Evolutionary conservation across 2,113 vertebrate species (phyloP).

Genomic region (Eclectus roratus): DNA sequence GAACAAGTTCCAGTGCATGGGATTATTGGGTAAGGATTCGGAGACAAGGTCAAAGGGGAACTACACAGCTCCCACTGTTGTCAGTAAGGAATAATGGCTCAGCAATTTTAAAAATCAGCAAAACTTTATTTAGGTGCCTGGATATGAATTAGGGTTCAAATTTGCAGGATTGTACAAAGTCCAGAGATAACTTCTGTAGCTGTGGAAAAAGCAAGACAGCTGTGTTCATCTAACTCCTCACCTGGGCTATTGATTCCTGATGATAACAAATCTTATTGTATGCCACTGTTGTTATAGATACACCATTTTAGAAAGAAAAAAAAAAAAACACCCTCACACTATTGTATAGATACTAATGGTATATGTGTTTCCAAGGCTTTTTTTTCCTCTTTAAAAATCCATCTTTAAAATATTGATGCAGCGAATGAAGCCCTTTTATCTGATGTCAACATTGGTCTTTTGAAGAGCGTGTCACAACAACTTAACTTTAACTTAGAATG

Average conservation of each 20-base stretch:
- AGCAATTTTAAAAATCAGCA: constrained; percentile 18
- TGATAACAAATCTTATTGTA: background rate
- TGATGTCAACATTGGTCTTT: background rate
- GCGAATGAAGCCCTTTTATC: background rate
- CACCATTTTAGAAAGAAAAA: background rate
- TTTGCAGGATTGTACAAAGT: background rate
- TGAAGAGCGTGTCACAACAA: background rate
- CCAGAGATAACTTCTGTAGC: background rate
- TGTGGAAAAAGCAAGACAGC: background rate
- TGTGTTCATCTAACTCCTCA: background rate
- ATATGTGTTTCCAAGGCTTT: background rate
- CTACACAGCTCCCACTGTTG: background rate
- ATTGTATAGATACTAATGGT: background rate
- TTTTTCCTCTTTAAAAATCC: background rate
- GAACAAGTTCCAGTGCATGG: constrained; percentile 10
- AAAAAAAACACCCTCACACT: accelerated
- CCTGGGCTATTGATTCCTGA: background rate
- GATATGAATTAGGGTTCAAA: background rate
- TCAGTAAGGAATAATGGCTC: background rate
- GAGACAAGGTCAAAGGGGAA: background rate
- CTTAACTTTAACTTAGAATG: background rate
- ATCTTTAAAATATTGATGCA: background rate
- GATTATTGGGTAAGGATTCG: background rate
- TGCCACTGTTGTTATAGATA: background rate
- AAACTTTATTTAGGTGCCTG: constrained; percentile 1